These are phyloP conservation scores for Perca flavescens DNA, from an alignment of 2,113 vertebrate genomes.

Conservation along the genomic window DNA sequence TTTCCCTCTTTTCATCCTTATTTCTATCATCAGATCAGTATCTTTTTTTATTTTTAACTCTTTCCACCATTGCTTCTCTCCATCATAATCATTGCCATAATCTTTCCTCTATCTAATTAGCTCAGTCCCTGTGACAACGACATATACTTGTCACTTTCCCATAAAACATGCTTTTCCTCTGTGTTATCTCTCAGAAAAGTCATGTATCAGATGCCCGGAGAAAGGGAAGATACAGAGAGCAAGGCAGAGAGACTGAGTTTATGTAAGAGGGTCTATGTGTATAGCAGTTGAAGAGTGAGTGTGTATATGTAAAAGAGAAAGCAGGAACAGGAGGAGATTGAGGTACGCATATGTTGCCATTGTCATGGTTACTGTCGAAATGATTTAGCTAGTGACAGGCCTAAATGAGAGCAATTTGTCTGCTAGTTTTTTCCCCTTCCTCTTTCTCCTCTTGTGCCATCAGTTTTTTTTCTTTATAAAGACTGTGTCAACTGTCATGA, in stretches of 20 bases:
- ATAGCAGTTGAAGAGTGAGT: conserved; percentile 14
- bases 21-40: not conserved
- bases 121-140: conserved; percentile 6
- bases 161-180: conserved; percentile 1
- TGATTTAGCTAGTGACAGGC: conserved; percentile 49
- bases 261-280: conserved; percentile 34
- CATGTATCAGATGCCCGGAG: not conserved
- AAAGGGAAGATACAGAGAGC: conserved; percentile 5
- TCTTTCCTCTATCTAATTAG: conserved; percentile 16
- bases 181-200: conserved; percentile 13
- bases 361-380: conserved; percentile 78
- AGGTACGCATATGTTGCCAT: conserved; percentile 69
- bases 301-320: conserved; percentile 40
- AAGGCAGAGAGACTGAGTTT: conserved; percentile 12
- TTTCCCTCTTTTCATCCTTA: conserved; percentile 23
- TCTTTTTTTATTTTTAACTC: not conserved
- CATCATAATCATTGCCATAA: not conserved
- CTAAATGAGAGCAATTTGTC: conserved; percentile 64
- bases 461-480: not conserved
- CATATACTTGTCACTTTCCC: not conserved
- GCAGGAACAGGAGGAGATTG: conserved; percentile 57
- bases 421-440: conserved; percentile 32
- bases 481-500: conserved; percentile 5
- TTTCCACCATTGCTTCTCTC: conserved; percentile 7
- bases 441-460: conserved; percentile 47